These are phyloP conservation scores for Tyria jacobaeae DNA, from an alignment of 2,888 invertebrate species.

Conservation along the genomic window DNA sequence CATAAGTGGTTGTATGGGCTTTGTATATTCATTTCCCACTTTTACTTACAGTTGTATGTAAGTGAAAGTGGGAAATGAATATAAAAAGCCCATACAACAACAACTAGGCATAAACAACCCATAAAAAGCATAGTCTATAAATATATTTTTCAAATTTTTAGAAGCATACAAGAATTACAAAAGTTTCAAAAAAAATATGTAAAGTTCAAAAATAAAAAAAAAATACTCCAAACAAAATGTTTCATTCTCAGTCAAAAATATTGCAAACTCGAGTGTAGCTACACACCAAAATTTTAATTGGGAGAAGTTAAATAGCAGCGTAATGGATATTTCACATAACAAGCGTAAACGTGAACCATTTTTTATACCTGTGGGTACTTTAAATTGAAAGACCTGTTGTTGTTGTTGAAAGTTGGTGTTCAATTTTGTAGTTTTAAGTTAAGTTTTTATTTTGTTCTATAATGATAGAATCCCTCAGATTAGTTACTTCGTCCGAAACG, in stretches of 20 bases:
- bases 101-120: too few relatives aligned
- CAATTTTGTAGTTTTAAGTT: background rate
- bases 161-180: too few relatives aligned
- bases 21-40: too few relatives aligned
- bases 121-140: too few relatives aligned
- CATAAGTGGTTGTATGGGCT: too few relatives aligned
- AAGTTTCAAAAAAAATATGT: too few relatives aligned
- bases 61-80: too few relatives aligned
- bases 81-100: too few relatives aligned
- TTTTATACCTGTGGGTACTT: background rate
- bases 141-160: too few relatives aligned
- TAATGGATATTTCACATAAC: slow-evolving; percentile 21
- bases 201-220: slow-evolving; percentile 10
- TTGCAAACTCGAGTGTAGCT: slow-evolving; percentile 20
- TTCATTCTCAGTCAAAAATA: slow-evolving; percentile 14
- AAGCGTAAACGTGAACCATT: slow-evolving; percentile 13
- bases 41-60: too few relatives aligned
- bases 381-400: slow-evolving; percentile 3
- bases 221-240: slow-evolving; percentile 6
- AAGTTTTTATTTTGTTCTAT: background rate
- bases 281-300: slow-evolving; percentile 24
- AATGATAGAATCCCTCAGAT: background rate
- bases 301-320: slow-evolving; percentile 22
- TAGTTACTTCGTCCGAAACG: background rate
- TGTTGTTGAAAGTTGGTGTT: background rate